These are phyloP conservation scores for Salmo trutta DNA, from an alignment of 2,797 vertebrate species.

Conservation along the genomic window DNA sequence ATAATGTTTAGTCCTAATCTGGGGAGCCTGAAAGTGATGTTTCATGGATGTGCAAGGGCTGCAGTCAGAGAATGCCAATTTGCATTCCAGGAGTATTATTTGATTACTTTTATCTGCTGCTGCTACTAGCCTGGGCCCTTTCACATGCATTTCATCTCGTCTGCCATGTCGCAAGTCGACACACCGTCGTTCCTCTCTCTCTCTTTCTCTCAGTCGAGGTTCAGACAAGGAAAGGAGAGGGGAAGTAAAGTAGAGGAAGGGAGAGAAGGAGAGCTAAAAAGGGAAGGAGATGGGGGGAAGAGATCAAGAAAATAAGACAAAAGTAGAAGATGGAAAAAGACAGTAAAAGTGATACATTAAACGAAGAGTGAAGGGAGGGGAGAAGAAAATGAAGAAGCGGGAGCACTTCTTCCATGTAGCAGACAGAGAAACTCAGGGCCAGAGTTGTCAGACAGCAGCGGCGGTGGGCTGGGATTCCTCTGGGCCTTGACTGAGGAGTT, in stretches of 20 bases:
- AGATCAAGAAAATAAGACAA: not conserved
- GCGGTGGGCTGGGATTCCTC: not conserved
- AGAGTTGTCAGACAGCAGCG: not conserved
- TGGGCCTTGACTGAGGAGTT: constrained; percentile 1
- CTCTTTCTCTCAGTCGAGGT: constrained; percentile 64
- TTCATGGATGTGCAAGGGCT: constrained; percentile 84
- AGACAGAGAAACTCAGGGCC: not conserved
- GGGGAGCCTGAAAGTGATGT: constrained; percentile 84
- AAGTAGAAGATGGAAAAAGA: not conserved
- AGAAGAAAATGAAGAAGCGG: constrained; percentile 1
- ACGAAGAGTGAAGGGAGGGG: not conserved
- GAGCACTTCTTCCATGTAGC: not conserved
- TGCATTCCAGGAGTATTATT: constrained; percentile 95
- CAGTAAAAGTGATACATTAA: not conserved
- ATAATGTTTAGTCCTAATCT: constrained; percentile 85
- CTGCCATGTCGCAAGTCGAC: constrained; percentile 81
- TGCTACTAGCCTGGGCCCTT: constrained; percentile 77
- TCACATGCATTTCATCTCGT: constrained; percentile 81
- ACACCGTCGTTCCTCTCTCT: constrained; percentile 68
- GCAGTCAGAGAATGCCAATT: constrained; percentile 88
- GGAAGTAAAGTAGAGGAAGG: not conserved
- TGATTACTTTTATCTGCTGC: constrained; percentile 92
- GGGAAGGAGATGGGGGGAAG: not conserved
- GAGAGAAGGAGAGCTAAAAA: not conserved
- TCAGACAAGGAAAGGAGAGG: constrained; percentile 74